phyloP scores from a whole-genome alignment of 2,113 vertebrate species.

The Hipposideros armiger region DNA sequence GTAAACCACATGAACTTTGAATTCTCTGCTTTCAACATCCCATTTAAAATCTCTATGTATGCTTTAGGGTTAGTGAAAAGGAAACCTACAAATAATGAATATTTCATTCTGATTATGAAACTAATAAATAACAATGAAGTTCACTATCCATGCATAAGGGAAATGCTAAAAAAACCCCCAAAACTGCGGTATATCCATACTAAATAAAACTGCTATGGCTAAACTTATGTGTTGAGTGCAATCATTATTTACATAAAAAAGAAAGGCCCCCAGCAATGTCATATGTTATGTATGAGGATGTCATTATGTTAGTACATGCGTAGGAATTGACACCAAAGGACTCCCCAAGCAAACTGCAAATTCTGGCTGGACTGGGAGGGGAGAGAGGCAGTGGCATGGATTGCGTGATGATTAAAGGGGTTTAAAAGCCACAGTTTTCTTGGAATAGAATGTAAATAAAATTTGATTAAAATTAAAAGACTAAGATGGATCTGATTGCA shows the following conservation, averaged over 20 bases:
- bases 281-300: neutral
- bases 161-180: neutral
- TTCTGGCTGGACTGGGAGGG: neutral
- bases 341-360: too few relatives aligned
- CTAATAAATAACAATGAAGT: neutral
- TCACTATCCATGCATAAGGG: neutral
- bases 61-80: neutral
- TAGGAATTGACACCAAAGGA: neutral
- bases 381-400: accelerated
- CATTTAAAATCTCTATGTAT: neutral
- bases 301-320: neutral
- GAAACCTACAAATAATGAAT: neutral
- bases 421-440: neutral
- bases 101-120: neutral
- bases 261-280: neutral
- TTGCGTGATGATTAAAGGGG: neutral
- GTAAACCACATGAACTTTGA: neutral
- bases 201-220: neutral
- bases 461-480: neutral
- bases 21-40: neutral
- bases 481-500: neutral
- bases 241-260: neutral
- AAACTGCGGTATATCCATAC: neutral
- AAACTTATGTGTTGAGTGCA: neutral
- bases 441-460: neutral